Percentiles rank a stretch among this genome's conserved stretches.
These are phyloP conservation scores for Heloderma charlesbogerti DNA, from an alignment of 2,113 vertebrate genomes.

Conservation along the genomic window DNA sequence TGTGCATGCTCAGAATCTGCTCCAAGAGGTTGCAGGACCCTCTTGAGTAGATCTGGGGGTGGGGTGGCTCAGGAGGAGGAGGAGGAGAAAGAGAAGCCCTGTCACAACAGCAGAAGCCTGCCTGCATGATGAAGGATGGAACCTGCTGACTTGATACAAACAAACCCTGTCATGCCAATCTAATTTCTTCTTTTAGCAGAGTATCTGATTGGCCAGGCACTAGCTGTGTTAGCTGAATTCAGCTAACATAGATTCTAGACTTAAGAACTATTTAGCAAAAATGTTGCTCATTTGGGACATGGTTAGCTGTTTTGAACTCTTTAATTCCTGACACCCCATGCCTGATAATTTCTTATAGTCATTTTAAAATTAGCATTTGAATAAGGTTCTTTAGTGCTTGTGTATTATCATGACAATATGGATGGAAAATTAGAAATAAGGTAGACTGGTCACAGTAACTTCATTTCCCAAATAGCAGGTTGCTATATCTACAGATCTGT, in stretches of 20 bases:
- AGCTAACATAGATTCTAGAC: not conserved
- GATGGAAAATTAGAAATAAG: slow-evolving; percentile 23
- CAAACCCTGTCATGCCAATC: not conserved
- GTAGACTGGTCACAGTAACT: slow-evolving; percentile 21
- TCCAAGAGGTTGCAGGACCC: not conserved
- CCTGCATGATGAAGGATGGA: not conserved
- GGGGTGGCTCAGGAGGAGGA: not conserved
- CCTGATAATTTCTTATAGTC: not conserved
- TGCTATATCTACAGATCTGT: fast-evolving
- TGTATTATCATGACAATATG: slow-evolving; percentile 16
- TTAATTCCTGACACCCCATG: fast-evolving
- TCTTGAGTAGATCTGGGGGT: not conserved
- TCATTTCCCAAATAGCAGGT: not conserved
- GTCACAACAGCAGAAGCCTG: not conserved
- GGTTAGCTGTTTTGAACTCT: slow-evolving; percentile 17
- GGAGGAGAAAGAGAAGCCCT: not conserved
- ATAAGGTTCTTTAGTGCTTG: slow-evolving; percentile 10
- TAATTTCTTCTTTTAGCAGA: not conserved
- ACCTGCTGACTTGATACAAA: not conserved
- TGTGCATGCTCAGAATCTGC: not conserved
- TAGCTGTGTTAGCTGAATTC: not conserved
- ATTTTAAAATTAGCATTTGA: slow-evolving; percentile 8
- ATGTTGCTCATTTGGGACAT: not conserved
- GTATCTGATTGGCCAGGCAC: not conserved
- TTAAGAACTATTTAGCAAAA: not conserved